Percentiles rank a stretch among this genome's conserved stretches.
phyloP scores from a whole-genome alignment of 2,888 invertebrate species.

The Elysia crispata region DNA sequence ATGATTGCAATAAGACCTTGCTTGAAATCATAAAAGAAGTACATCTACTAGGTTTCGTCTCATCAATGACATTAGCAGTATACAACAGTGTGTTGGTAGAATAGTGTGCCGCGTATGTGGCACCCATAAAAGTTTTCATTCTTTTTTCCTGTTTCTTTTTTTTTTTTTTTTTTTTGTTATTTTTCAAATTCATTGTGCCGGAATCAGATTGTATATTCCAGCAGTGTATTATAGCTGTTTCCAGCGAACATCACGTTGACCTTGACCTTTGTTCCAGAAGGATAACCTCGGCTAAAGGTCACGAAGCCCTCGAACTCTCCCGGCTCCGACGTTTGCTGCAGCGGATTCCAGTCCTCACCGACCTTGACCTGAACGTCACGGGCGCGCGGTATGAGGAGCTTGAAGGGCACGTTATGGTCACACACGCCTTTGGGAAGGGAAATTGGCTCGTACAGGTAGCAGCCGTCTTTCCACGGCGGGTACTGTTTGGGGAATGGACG shows the following conservation, averaged over 20 bases:
- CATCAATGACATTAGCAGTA: too few species aligned
- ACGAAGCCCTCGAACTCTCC: constrained; percentile 64
- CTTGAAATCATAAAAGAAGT: too few species aligned
- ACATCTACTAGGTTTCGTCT: too few species aligned
- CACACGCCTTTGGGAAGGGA: constrained; percentile 61
- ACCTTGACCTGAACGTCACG: constrained; percentile 65
- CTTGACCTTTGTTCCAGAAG: constrained; percentile 64
- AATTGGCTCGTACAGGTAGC: constrained; percentile 66
- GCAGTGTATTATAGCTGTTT: constrained; percentile 63
- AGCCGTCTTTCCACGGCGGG: constrained; percentile 66
- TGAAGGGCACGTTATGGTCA: constrained; percentile 61
- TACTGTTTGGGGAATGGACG: constrained; percentile 69
- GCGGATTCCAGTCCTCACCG: constrained; percentile 65
- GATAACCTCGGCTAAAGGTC: constrained; percentile 62
- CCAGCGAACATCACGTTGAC: constrained; percentile 67
- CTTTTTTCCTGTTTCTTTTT: too few species aligned
- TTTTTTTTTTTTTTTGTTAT: too few species aligned
- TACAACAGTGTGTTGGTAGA: too few species aligned
- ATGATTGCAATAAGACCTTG: too few species aligned
- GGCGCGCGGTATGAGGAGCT: constrained; percentile 62
- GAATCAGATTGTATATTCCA: constrained; percentile 66
- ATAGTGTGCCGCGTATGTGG: too few species aligned
- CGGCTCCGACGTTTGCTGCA: constrained; percentile 58
- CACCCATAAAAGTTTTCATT: too few species aligned
- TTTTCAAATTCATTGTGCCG: too few species aligned